phyloP scores from a whole-genome alignment of 64 coral and sea anemone genomes.

The Montipora cactus region DNA sequence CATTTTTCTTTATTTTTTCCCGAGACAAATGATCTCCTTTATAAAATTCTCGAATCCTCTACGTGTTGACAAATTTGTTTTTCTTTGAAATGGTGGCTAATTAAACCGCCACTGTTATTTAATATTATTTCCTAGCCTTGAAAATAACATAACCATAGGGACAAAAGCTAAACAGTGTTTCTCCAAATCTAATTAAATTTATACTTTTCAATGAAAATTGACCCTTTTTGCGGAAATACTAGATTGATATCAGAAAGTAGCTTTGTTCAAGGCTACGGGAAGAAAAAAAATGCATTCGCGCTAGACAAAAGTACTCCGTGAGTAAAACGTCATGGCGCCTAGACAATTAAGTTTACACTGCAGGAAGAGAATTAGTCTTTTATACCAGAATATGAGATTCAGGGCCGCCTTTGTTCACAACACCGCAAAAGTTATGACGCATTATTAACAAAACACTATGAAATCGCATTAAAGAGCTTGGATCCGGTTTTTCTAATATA shows the following conservation, averaged over 20 bases:
- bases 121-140: not conserved
- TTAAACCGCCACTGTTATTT: not conserved
- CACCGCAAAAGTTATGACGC: not conserved
- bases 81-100: not conserved
- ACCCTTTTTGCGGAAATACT: not conserved
- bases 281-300: not conserved
- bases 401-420: too few relatives aligned
- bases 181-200: slow-evolving; percentile 34
- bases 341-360: too few relatives aligned
- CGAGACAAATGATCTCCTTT: not conserved
- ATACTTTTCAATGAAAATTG: slow-evolving; percentile 22
- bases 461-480: not conserved
- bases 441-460: not conserved
- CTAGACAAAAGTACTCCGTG: too few relatives aligned
- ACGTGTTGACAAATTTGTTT: not conserved
- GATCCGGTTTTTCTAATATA: not conserved
- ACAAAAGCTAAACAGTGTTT: slow-evolving; percentile 5
- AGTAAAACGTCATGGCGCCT: too few relatives aligned
- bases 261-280: not conserved
- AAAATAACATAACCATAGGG: not conserved
- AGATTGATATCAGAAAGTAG: not conserved
- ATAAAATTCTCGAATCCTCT: not conserved
- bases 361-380: too few relatives aligned
- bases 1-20: not conserved
- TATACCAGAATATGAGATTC: too few relatives aligned